These are phyloP conservation scores for Rhagoletis pomonella DNA, from an alignment of 1,140 invertebrate species.

Conservation along the genomic window DNA sequence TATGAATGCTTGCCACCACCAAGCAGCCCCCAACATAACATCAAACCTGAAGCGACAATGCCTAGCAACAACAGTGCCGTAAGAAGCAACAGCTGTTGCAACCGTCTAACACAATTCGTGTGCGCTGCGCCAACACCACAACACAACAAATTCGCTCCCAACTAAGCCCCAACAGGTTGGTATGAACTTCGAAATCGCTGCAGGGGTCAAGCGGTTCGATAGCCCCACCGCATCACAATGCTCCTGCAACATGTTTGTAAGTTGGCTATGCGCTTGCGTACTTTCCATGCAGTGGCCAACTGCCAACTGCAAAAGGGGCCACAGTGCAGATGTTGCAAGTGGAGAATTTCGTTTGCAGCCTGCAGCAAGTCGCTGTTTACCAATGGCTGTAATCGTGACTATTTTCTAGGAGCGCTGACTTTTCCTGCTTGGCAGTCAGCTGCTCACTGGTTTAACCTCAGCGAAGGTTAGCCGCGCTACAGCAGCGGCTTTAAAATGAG, in stretches of 20 bases:
- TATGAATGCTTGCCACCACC: neutral
- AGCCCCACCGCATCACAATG: neutral
- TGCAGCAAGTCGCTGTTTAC: neutral
- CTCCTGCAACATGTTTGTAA: constrained; percentile 54
- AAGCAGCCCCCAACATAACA: neutral
- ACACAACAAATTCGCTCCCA: neutral
- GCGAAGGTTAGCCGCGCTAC: constrained; percentile 55
- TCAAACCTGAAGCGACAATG: neutral
- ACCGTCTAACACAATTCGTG: neutral
- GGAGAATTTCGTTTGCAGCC: neutral
- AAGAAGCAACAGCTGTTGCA: constrained; percentile 4
- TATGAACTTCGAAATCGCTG: constrained; percentile 11
- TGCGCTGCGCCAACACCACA: neutral
- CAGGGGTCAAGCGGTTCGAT: neutral
- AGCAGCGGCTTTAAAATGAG: neutral
- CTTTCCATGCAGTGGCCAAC: neutral
- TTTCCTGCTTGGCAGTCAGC: neutral
- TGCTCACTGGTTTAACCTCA: constrained; percentile 53
- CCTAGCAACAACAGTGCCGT: neutral
- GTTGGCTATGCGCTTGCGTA: constrained; percentile 44
- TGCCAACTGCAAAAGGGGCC: constrained; percentile 5
- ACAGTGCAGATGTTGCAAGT: constrained; percentile 8
- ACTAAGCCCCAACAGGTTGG: neutral
- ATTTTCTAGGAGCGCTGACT: constrained; percentile 49
- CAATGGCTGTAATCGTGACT: constrained; percentile 4